Evolutionary conservation across 2,888 invertebrate species (phyloP), one percentile per base, ranked within the genome.

Genomic region (Ochlodes sylvanus): DNA sequence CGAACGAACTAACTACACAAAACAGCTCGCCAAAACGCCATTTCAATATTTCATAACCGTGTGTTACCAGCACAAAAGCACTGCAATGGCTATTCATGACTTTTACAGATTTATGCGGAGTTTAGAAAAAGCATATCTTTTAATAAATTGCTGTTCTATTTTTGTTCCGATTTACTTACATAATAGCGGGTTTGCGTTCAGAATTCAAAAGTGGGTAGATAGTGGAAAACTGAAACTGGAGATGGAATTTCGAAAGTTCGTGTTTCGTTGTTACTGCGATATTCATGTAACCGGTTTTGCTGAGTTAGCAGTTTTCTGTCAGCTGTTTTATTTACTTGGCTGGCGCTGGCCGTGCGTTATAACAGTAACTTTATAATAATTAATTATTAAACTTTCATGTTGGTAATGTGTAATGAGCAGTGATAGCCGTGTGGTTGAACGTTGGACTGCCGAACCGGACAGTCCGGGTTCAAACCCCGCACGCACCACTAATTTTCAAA

Each of bases 171-270:
- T 55, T 34, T 55, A 55, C n/a, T 55, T 57, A 57, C 38, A 19
- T 57, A 57, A 57, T 57, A 17, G 34, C 19, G 3, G 34, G 57
- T 57, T 41, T 57, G 57, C 34, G 57, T 32, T 27, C 57, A 19
- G 57, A 57, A 57, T 57, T 47, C 42, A 54, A 32, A 54, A 60
- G 44, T 42, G 27, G 44, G 44, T 57, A 41, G 57, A 57, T 41
- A 57, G 57, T 17, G 57, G 38, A 41, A 41, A 38, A 41, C 55
- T 15, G 32, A 55, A 55, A 32, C 34, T 15, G 19, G 17, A 57
- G 57, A 41, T 57, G 57, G 34, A 57, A 57, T 57, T 57, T 41
- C 57, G 41, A 57, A 57, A 57, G 41, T 57, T 57, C 9, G 38
- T 41, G 38, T 38, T 57, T 17, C 34, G 41, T 41, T 57, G 57